Percentiles rank a stretch among this genome's conserved stretches.
These are phyloP conservation scores for Gymnocheta viridis DNA, from an alignment of 2,888 invertebrate genomes.

Conservation along the genomic window DNA sequence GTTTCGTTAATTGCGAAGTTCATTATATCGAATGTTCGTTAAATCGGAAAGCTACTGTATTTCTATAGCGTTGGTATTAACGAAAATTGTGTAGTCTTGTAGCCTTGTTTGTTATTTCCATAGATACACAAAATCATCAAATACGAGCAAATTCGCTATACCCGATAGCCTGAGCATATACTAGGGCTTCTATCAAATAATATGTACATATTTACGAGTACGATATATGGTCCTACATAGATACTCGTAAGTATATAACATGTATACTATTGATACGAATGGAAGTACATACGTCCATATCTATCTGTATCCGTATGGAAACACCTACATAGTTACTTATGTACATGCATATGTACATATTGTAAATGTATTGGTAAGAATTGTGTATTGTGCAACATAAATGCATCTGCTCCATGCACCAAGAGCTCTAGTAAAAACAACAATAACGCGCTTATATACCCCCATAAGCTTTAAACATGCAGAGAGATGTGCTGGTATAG, in stretches of 20 bases:
- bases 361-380: constrained; percentile 40
- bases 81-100: background rate
- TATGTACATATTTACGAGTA: background rate
- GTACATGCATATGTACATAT: constrained; percentile 2
- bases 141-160: constrained; percentile 5
- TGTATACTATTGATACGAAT: background rate
- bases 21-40: too few species aligned
- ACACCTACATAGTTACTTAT: background rate
- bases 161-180: constrained; percentile 10
- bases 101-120: constrained; percentile 17
- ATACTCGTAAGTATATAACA: background rate
- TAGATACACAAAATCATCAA: constrained; percentile 26
- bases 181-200: constrained; percentile 12
- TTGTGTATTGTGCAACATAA: constrained; percentile 23
- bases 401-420: constrained; percentile 62
- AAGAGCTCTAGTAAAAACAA: constrained; percentile 37
- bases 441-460: constrained; percentile 26
- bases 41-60: too few species aligned
- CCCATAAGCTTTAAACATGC: constrained; percentile 1
- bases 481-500: background rate
- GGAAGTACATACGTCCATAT: constrained; percentile 1
- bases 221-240: background rate
- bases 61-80: background rate
- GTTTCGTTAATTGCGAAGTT: too few species aligned
- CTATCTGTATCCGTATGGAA: background rate